Conservation (phyloP, 2,888 invertebrate genomes). For the Neria commutata region DNA sequence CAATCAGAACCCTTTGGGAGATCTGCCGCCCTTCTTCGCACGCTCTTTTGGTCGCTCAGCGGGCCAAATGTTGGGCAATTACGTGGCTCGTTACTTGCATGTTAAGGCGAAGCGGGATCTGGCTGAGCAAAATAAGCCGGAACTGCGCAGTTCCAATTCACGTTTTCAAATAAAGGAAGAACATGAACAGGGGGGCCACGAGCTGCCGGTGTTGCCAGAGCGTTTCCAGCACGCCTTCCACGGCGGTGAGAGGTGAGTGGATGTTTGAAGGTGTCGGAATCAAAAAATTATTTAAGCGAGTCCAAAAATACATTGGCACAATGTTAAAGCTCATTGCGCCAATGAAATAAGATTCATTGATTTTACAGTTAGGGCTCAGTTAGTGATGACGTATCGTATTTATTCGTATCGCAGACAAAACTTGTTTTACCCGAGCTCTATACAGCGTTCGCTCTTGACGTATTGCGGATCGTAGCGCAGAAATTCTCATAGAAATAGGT, state of each 20-base stretch:
- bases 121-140: constrained; percentile 50
- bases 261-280: background rate
- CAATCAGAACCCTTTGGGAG: constrained; percentile 85
- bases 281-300: too few species aligned
- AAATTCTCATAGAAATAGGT: too few species aligned
- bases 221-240: constrained; percentile 69
- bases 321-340: too few species aligned
- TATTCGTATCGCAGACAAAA: too few species aligned
- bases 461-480: too few species aligned
- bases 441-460: too few species aligned
- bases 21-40: constrained; percentile 76
- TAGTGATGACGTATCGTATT: too few species aligned
- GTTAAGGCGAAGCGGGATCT: constrained; percentile 64
- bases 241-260: constrained; percentile 71
- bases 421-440: too few species aligned
- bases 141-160: constrained; percentile 27
- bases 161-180: constrained; percentile 36
- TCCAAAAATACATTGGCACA: too few species aligned
- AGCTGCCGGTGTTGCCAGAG: constrained; percentile 59
- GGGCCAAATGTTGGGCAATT: constrained; percentile 70
- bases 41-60: constrained; percentile 78
- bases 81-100: constrained; percentile 74
- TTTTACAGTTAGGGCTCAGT: too few species aligned
- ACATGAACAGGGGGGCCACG: constrained; percentile 23
- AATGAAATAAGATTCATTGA: too few species aligned